A percentile compares a stretch with the other conserved stretches of the same genome.
phyloP scores from a whole-genome alignment of 2,888 invertebrate genomes.

The Orthosia cruda region DNA sequence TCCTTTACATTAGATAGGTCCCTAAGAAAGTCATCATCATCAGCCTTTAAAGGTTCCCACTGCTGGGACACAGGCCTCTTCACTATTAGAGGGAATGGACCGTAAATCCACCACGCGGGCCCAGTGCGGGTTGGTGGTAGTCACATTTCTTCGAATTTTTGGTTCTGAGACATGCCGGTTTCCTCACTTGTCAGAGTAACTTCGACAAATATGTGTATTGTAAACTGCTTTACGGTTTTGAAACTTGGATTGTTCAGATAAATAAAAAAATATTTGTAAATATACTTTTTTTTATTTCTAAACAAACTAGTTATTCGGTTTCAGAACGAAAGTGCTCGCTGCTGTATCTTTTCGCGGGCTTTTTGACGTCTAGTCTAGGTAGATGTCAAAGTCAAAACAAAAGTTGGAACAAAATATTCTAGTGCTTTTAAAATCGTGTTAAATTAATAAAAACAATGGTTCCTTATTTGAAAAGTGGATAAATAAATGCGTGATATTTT shows the following conservation, averaged over 20 bases:
- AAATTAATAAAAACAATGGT: background rate
- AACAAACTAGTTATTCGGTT: background rate
- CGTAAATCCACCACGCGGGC: no score
- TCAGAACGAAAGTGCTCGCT: conserved; percentile 45
- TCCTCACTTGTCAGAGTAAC: no score
- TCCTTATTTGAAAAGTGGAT: background rate
- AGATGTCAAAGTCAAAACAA: conserved; percentile 50
- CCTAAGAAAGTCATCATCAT: no score
- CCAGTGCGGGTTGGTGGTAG: no score
- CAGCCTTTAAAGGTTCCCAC: no score
- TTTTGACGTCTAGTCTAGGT: conserved; percentile 69
- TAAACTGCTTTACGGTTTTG: background rate
- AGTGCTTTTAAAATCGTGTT: background rate
- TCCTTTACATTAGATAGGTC: no score
- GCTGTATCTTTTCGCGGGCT: conserved; percentile 73
- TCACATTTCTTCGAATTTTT: no score
- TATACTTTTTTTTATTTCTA: background rate
- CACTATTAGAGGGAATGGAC: no score
- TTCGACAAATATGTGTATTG: no score
- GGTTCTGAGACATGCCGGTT: no score
- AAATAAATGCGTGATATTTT: background rate
- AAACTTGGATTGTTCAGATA: background rate
- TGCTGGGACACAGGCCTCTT: no score
- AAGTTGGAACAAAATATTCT: conserved; percentile 22
- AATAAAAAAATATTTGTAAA: background rate